These are phyloP conservation scores for Galeopsomyia nigrocyanea DNA, from an alignment of 2,888 invertebrate genomes.

Conservation along the genomic window DNA sequence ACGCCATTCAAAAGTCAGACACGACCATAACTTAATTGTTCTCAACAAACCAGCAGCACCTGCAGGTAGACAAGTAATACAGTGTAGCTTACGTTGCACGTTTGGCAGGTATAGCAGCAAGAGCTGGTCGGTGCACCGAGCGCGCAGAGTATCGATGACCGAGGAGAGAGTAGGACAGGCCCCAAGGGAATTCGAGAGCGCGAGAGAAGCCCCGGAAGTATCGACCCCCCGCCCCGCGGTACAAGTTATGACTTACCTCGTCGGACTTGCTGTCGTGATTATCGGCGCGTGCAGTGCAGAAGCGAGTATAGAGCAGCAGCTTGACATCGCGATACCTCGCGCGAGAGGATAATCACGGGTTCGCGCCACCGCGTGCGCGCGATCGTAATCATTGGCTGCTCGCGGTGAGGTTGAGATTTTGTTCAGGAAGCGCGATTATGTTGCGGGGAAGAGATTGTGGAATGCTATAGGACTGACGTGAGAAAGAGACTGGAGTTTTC, in stretches of 20 bases:
- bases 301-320: not conserved
- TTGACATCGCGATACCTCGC: not conserved
- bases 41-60: not conserved
- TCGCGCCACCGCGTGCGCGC: not conserved
- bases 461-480: too few species aligned
- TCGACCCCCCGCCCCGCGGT: not conserved
- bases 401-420: too few species aligned
- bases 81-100: not conserved
- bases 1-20: too few species aligned
- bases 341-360: constrained; percentile 19
- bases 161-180: not conserved
- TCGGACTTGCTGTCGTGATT: constrained; percentile 10
- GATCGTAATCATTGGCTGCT: constrained; percentile 7
- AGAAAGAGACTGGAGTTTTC: too few species aligned
- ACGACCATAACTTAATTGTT: too few species aligned
- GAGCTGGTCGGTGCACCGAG: too few species aligned
- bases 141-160: not conserved
- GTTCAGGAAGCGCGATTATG: too few species aligned
- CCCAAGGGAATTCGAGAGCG: constrained; percentile 23
- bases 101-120: not conserved
- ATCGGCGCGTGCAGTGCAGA: constrained; percentile 18
- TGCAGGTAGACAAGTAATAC: constrained; percentile 2
- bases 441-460: too few species aligned
- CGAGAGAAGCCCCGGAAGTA: constrained; percentile 26
- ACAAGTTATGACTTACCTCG: constrained; percentile 27